Conservation (phyloP, 2,113 vertebrate genomes). For the Urocolius indicus region DNA sequence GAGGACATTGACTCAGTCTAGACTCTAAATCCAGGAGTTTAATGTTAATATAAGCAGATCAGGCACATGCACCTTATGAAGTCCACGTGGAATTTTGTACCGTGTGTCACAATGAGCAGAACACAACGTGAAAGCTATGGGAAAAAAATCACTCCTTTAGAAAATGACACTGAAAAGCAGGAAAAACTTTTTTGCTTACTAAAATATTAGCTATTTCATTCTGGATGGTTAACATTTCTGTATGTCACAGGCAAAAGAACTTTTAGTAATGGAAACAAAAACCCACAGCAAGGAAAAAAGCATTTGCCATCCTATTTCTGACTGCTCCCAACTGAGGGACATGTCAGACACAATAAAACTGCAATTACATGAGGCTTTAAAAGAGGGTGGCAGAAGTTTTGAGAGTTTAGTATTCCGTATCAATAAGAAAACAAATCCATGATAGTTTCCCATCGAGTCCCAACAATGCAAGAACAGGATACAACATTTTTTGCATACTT, state of each 20-base stretch:
- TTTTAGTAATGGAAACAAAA: constrained; percentile 28
- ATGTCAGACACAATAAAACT: constrained; percentile 25
- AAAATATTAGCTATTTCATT: neutral
- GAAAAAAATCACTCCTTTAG: neutral
- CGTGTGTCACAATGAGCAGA: neutral
- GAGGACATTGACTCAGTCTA: neutral
- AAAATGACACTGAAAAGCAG: neutral
- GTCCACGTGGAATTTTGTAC: neutral
- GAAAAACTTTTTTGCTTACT: neutral
- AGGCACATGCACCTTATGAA: neutral
- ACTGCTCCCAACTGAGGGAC: constrained; percentile 11
- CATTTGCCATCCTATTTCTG: constrained; percentile 30
- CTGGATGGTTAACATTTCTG: neutral
- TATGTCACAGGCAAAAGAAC: neutral
- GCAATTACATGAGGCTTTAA: neutral
- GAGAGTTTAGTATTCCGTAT: neutral
- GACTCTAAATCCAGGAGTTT: neutral
- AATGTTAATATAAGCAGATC: neutral
- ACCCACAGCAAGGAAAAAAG: neutral
- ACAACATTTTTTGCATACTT: neutral
- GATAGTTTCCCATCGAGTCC: neutral
- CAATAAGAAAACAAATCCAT: constrained; percentile 17
- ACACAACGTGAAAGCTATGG: neutral
- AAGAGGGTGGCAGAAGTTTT: constrained; percentile 42
- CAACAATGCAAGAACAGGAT: neutral